phyloP scores from a whole-genome alignment of 2,888 invertebrate species.

The Cyclophora punctaria region DNA sequence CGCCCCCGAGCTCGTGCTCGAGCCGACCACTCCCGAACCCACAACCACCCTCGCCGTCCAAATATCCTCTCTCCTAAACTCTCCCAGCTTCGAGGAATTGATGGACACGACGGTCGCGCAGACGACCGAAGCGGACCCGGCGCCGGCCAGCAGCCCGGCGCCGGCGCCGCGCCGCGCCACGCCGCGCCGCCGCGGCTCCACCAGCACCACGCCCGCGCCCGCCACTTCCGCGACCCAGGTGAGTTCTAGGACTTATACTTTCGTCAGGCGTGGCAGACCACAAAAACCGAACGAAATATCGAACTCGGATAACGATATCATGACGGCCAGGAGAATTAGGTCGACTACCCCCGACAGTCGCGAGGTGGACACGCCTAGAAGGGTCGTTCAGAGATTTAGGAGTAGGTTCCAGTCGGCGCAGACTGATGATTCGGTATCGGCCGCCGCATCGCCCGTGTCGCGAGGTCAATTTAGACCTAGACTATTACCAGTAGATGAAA shows the following conservation, averaged over 20 bases:
- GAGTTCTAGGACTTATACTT: conserved; percentile 73
- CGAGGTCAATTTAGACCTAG: conserved; percentile 51
- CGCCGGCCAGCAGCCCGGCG: conserved; percentile 24
- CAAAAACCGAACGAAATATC: conserved; percentile 57
- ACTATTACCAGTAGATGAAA: conserved; percentile 67
- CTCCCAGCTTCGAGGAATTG: conserved; percentile 37
- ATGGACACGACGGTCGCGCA: conserved; percentile 32
- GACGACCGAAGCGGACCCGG: conserved; percentile 31
- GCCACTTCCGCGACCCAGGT: conserved; percentile 59
- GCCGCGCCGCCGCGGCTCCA: conserved; percentile 43
- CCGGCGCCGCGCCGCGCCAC: conserved; percentile 35
- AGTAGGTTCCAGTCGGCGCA: conserved; percentile 35
- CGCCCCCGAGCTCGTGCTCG: conserved; percentile 36
- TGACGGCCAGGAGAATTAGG: conserved; percentile 50
- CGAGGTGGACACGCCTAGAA: conserved; percentile 38
- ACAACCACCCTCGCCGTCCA: conserved; percentile 63
- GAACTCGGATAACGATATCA: conserved; percentile 43
- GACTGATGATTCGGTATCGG: conserved; percentile 50
- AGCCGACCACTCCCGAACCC: conserved; percentile 43
- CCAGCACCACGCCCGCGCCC: conserved; percentile 34
- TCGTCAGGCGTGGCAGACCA: conserved; percentile 58
- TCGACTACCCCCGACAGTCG: conserved; percentile 68
- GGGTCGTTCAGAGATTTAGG: conserved; percentile 28
- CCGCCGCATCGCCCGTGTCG: conserved; percentile 51
- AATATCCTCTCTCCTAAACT: conserved; percentile 62